Evolutionary conservation across 2,888 invertebrate genomes (phyloP).

Genomic region (Girardia tigrina): DNA sequence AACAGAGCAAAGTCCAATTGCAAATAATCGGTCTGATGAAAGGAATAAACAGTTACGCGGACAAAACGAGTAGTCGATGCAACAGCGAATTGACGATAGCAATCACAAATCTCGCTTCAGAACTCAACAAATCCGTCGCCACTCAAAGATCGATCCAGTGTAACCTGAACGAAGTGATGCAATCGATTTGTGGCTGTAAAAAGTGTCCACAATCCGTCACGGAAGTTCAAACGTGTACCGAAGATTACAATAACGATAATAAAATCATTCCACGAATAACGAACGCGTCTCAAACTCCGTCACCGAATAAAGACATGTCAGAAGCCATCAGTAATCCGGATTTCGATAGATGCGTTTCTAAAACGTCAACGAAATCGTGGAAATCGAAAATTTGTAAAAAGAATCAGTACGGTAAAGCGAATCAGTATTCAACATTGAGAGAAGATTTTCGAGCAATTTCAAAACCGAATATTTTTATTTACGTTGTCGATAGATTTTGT

Average conservation of each 20-base stretch:
- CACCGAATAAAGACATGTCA: not conserved
- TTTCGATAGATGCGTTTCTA: not conserved
- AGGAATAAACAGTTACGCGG: not conserved
- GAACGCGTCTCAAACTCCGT: not conserved
- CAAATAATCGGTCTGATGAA: slow-evolving; percentile 6
- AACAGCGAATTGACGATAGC: not conserved
- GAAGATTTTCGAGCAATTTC: slow-evolving; percentile 15
- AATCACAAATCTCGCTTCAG: not conserved
- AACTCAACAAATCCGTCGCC: not conserved
- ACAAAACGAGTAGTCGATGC: not conserved
- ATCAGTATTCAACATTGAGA: not conserved
- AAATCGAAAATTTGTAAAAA: slow-evolving; percentile 9
- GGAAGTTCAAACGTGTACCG: not conserved
- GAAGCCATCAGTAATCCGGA: not conserved
- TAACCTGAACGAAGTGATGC: slow-evolving; percentile 11
- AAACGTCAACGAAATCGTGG: not conserved
- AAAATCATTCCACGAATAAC: not conserved
- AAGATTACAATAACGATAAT: not conserved
- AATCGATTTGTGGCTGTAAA: not conserved
- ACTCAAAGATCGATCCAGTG: not conserved
- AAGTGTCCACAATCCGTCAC: not conserved
- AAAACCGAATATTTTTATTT: not conserved
- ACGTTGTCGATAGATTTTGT: not conserved
- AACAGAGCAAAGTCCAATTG: not conserved
- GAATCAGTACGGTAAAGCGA: not conserved